phyloP scores from a whole-genome alignment of 2,888 invertebrate genomes.

The Eucera pruinosa region DNA sequence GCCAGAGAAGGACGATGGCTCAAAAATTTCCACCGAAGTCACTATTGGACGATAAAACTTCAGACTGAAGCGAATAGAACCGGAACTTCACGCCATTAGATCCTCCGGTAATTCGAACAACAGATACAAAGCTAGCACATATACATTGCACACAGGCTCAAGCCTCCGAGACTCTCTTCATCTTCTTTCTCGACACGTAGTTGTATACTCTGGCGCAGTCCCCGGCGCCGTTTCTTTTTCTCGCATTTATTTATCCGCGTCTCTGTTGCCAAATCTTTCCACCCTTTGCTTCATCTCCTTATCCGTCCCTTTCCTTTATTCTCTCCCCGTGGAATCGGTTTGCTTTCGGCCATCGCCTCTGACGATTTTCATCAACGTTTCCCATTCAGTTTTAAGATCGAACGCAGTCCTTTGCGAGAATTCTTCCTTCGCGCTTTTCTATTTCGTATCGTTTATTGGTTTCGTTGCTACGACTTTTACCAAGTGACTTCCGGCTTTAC shows the following conservation, averaged over 20 bases:
- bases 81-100: constrained; percentile 79
- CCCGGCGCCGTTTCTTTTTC: constrained; percentile 11
- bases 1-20: constrained; percentile 51
- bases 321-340: constrained; percentile 7
- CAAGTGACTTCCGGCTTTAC: not conserved
- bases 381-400: constrained; percentile 31
- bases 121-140: constrained; percentile 53
- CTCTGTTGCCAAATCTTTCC: constrained; percentile 44
- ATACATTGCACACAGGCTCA: constrained; percentile 10
- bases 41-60: constrained; percentile 74
- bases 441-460: constrained; percentile 15
- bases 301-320: not conserved
- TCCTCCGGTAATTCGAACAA: constrained; percentile 71
- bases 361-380: constrained; percentile 48
- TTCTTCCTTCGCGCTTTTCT: not conserved
- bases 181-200: constrained; percentile 52
- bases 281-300: constrained; percentile 23
- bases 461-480: not conserved
- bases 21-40: constrained; percentile 75
- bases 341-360: constrained; percentile 1
- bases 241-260: constrained; percentile 60
- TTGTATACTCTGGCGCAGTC: constrained; percentile 7
- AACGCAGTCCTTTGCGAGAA: not conserved
- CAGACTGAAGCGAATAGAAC: constrained; percentile 59
- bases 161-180: constrained; percentile 29